Percentiles rank a stretch among this genome's conserved stretches.
phyloP scores from a whole-genome alignment of 2,113 vertebrate species.

The Willisornis vidua region DNA sequence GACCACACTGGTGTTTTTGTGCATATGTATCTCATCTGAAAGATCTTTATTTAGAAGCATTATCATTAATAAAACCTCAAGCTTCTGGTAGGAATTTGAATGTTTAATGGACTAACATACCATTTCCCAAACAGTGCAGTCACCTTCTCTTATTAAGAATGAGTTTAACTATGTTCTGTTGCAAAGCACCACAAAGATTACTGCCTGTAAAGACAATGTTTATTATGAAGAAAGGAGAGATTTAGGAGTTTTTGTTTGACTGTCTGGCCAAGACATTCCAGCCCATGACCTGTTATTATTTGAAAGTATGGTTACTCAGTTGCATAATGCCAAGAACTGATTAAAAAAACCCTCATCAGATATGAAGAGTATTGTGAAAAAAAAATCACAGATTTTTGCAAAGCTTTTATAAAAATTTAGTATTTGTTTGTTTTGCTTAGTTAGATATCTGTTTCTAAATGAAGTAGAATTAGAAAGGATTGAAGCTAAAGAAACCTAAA shows the following conservation, averaged over 20 bases:
- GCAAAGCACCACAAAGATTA: background rate
- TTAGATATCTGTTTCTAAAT: background rate
- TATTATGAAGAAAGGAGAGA: background rate
- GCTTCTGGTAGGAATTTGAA: background rate
- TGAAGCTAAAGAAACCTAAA: background rate
- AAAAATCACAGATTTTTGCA: background rate
- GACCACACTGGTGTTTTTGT: background rate
- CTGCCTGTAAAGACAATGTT: background rate
- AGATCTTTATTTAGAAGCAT: background rate
- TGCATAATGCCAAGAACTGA: background rate
- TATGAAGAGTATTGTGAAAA: background rate
- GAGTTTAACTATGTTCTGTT: background rate
- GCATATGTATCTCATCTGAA: background rate
- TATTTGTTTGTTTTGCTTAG: background rate
- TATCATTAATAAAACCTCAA: background rate
- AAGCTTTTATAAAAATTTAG: background rate
- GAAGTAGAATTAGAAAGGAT: background rate
- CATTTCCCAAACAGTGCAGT: background rate
- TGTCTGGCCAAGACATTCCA: background rate
- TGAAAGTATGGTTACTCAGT: background rate
- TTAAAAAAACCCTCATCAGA: background rate
- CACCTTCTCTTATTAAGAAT: background rate
- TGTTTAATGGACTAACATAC: background rate
- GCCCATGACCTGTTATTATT: background rate
- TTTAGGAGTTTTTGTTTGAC: background rate